Evolutionary conservation across 37 sponge, comb jelly and placozoan species (phyloP).

Genomic region (Beroe forskalii): DNA sequence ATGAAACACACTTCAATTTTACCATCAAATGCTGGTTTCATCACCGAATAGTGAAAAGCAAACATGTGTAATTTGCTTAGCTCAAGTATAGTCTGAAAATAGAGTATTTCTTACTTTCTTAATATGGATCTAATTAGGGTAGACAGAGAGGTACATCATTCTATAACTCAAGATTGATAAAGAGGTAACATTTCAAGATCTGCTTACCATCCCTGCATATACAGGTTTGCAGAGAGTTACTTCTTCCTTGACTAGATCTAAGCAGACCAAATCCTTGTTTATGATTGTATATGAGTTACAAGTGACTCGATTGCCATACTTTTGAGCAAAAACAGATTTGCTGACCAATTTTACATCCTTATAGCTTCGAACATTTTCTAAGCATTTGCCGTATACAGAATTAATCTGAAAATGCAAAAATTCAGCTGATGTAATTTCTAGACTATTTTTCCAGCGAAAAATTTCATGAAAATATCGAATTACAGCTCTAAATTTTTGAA

Average conservation of each 20-base stretch:
- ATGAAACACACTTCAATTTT: neutral
- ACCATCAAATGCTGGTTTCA: neutral
- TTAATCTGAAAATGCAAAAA: slow-evolving; percentile 49
- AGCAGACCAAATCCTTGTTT: neutral
- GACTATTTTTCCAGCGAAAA: too few species aligned
- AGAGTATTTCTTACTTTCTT: neutral
- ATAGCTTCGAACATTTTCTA: neutral
- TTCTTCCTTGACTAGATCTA: neutral
- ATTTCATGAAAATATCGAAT: too few species aligned
- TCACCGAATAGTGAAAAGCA: neutral
- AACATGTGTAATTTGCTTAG: neutral
- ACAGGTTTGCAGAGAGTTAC: neutral
- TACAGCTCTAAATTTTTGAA: too few species aligned
- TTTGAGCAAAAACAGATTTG: too few species aligned
- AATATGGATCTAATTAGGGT: too few species aligned
- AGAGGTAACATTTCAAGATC: neutral
- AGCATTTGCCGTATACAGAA: neutral
- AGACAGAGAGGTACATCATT: neutral
- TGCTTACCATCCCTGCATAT: slow-evolving; percentile 30
- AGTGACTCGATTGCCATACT: too few species aligned
- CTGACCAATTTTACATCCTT: neutral
- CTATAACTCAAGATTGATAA: neutral
- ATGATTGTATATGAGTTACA: too few species aligned
- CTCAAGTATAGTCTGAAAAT: slow-evolving; percentile 19
- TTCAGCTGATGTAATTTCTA: neutral